These are phyloP conservation scores for Drosophila pseudoobscura DNA, from an alignment of 1,140 invertebrate genomes.

Conservation along the genomic window DNA sequence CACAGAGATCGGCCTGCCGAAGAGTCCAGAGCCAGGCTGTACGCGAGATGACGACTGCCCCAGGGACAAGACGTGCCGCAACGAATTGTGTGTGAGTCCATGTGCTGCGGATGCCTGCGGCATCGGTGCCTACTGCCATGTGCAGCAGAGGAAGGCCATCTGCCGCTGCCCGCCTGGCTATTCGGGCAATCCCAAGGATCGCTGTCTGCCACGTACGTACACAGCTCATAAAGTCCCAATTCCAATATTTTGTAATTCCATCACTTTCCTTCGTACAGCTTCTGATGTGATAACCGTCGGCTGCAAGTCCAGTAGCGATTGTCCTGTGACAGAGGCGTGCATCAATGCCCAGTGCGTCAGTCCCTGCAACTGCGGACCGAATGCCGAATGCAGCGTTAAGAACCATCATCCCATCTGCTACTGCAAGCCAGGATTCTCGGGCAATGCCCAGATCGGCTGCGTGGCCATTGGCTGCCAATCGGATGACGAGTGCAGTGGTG, in stretches of 20 bases:
- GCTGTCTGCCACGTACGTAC: slow-evolving; percentile 91
- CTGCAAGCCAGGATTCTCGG: slow-evolving; percentile 90
- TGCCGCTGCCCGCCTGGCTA: slow-evolving; percentile 92
- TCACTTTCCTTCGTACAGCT: slow-evolving; percentile 79
- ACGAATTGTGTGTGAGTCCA: slow-evolving; percentile 91
- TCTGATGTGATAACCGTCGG: slow-evolving; percentile 86
- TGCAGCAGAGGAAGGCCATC: slow-evolving; percentile 88
- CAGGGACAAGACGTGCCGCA: slow-evolving; percentile 88
- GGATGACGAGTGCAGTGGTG: slow-evolving; percentile 90
- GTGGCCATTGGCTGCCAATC: slow-evolving; percentile 91
- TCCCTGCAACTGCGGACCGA: slow-evolving; percentile 92
- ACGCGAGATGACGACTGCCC: slow-evolving; percentile 90
- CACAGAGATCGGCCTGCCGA: slow-evolving; percentile 75
- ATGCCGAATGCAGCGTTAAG: slow-evolving; percentile 90
- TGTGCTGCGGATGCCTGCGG: slow-evolving; percentile 89
- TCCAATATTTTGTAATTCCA: not conserved
- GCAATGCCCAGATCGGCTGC: slow-evolving; percentile 92
- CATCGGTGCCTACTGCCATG: slow-evolving; percentile 90
- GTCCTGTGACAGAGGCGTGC: slow-evolving; percentile 90
- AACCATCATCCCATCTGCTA: slow-evolving; percentile 93
- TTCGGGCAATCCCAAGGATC: slow-evolving; percentile 88
- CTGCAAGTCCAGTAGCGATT: slow-evolving; percentile 91
- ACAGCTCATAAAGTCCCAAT: fast-evolving
- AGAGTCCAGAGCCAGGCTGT: slow-evolving; percentile 87
- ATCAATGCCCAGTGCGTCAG: slow-evolving; percentile 90